These are phyloP conservation scores for Nezara viridula DNA, from an alignment of 2,888 invertebrate genomes.

Conservation along the genomic window DNA sequence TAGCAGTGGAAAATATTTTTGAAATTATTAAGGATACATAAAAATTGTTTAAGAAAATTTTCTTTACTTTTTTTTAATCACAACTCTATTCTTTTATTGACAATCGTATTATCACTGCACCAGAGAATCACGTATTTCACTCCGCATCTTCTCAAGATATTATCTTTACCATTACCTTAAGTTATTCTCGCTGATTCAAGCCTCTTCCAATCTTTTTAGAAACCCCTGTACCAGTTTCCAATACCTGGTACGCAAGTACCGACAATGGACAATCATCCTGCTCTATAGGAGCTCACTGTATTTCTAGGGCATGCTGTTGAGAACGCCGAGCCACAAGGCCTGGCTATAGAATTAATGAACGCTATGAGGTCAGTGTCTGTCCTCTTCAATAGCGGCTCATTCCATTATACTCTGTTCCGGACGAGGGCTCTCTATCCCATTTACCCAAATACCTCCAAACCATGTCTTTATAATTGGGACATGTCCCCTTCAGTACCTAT, in stretches of 20 bases:
- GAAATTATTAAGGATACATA: too few relatives aligned
- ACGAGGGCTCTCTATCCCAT: not conserved
- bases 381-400: not conserved
- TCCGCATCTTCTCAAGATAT: too few relatives aligned
- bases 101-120: too few relatives aligned
- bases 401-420: not conserved
- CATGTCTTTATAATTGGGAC: not conserved
- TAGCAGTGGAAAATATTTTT: too few relatives aligned
- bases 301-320: not conserved
- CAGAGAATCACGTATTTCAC: too few relatives aligned
- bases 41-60: too few relatives aligned
- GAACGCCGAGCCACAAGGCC: not conserved
- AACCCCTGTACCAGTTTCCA: not conserved
- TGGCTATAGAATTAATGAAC: not conserved
- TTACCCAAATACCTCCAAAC: not conserved
- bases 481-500: not conserved
- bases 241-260: not conserved
- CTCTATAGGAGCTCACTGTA: not conserved
- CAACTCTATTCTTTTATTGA: too few relatives aligned
- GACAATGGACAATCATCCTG: not conserved
- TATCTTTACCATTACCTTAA: too few relatives aligned
- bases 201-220: too few relatives aligned
- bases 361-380: conserved; percentile 3
- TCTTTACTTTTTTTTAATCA: too few relatives aligned
- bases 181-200: not conserved